Base-by-base conservation (phyloP, 2,113 vertebrate genomes). In the Dipodomys merriami region DNA sequence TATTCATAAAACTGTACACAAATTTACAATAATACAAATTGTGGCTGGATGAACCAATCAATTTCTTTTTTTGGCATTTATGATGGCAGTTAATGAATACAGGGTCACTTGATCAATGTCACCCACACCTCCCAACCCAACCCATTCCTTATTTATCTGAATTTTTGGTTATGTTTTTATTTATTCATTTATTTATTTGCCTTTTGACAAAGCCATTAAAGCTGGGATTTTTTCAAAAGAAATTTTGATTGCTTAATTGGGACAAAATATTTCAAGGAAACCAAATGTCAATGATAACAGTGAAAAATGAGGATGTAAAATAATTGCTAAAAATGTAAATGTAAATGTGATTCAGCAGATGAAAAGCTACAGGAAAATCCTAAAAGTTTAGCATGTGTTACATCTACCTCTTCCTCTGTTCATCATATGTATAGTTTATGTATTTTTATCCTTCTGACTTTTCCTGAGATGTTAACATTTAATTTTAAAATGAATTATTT, bases 391-490 rank as follows among this genome's bases (percentile, higher is more conserved):
- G 69, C 27, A 88, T 89, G 64, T 78, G 74, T 90, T 57, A 74
- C 73, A 95, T 94, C 39, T 33, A 77, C 78, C 62, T 93, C 84
- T 53, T 96, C 64, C 53, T 87, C 89, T 94, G 91, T 73, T 84
- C 80, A 94, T 93, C 46, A 0, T 95, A 96, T 96, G 95, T 96
- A 96, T 96, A 97, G 91, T 78, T 83, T 93, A 12, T 84, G 84
- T 84, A 96, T 96, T 96, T 96, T 96, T 96, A 94, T 95, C 91
- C 23, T 92, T 83, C 78, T 92, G 71, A 64, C 67, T 96, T 94
- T 94, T 91, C 83, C 83, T 84, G 35, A 60, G n/a, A 92, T 95
- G 93, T 44, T 95, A 92, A 91, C 64, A 87, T 92, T 93, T 89
- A 60, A 89, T 94, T 95, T 94, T 78, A 89, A 95, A 90, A 90